Evolutionary conservation across 2,797 vertebrate genomes (phyloP).

Genomic region (Telmatherina bonti): DNA sequence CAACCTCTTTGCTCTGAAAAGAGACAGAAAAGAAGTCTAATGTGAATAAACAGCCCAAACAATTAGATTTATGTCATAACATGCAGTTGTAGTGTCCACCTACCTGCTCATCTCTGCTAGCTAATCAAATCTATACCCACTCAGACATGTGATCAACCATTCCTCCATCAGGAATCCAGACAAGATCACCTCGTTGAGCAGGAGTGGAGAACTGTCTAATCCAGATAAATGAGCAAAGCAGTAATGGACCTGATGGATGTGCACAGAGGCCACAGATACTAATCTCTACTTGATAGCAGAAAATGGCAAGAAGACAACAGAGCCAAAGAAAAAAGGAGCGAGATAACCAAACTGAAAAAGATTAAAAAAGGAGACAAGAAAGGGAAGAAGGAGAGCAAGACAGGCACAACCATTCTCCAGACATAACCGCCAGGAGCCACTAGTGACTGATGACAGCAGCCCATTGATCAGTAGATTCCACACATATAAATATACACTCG

Average conservation of each 20-base stretch:
- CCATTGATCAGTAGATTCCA: slow-evolving; percentile 25
- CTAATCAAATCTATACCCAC: slow-evolving; percentile 17
- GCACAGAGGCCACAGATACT: slow-evolving; percentile 33
- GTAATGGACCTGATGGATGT: slow-evolving; percentile 51
- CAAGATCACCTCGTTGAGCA: slow-evolving; percentile 32
- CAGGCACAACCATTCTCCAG: slow-evolving; percentile 28
- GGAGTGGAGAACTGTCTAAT: slow-evolving; percentile 24
- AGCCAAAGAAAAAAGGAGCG: not conserved
- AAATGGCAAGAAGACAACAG: slow-evolving; percentile 9
- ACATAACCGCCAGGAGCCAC: slow-evolving; percentile 20
- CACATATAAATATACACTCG: slow-evolving; percentile 6
- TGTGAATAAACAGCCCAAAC: slow-evolving; percentile 9
- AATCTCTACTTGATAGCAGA: slow-evolving; percentile 24
- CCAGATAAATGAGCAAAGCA: slow-evolving; percentile 44
- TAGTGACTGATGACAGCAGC: slow-evolving; percentile 36
- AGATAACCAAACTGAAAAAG: not conserved
- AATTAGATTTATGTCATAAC: slow-evolving; percentile 6
- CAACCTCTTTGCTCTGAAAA: slow-evolving; percentile 96
- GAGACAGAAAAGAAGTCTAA: slow-evolving; percentile 30
- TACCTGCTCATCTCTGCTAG: slow-evolving; percentile 8
- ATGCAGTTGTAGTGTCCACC: slow-evolving; percentile 7
- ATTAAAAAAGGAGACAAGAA: slow-evolving; percentile 13
- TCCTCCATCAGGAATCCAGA: slow-evolving; percentile 41
- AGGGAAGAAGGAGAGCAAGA: slow-evolving; percentile 25
- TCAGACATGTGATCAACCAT: slow-evolving; percentile 21